phyloP scores from a whole-genome alignment of 2,113 vertebrate species.

The Noctilio leporinus region DNA sequence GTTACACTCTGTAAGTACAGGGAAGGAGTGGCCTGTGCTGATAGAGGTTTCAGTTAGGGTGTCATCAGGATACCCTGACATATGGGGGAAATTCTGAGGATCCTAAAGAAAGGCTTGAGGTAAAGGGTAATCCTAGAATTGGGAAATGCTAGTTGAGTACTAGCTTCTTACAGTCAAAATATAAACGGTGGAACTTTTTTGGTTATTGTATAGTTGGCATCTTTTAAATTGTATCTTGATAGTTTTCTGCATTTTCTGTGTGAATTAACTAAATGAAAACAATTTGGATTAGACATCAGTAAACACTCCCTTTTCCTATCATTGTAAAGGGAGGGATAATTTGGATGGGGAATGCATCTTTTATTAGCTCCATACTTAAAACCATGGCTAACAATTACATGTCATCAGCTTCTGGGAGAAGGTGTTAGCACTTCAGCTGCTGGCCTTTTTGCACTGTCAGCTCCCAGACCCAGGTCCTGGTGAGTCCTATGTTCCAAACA shows the following conservation, averaged over 20 bases:
- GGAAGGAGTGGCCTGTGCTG: neutral
- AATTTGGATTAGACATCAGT: neutral
- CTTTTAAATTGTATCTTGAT: neutral
- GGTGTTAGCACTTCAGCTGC: neutral
- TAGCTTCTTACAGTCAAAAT: neutral
- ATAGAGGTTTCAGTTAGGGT: neutral
- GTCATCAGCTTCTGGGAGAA: neutral
- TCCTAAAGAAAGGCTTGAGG: neutral
- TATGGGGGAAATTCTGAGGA: neutral
- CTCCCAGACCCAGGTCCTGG: neutral
- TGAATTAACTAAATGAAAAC: neutral
- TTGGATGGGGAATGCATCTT: neutral
- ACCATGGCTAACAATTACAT: neutral
- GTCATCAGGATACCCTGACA: neutral
- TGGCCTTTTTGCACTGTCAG: neutral
- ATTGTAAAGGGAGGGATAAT: neutral
- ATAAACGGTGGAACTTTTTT: neutral
- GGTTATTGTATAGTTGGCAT: neutral
- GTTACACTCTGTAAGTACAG: neutral
- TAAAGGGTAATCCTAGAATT: neutral
- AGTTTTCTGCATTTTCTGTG: neutral
- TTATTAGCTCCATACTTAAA: neutral
- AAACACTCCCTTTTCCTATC: neutral
- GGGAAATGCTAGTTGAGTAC: neutral
- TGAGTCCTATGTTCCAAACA: accelerated